Percentiles rank a stretch among this genome's conserved stretches.
phyloP scores from a whole-genome alignment of 2,113 vertebrate species.

The Myanophis thanlyinensis region DNA sequence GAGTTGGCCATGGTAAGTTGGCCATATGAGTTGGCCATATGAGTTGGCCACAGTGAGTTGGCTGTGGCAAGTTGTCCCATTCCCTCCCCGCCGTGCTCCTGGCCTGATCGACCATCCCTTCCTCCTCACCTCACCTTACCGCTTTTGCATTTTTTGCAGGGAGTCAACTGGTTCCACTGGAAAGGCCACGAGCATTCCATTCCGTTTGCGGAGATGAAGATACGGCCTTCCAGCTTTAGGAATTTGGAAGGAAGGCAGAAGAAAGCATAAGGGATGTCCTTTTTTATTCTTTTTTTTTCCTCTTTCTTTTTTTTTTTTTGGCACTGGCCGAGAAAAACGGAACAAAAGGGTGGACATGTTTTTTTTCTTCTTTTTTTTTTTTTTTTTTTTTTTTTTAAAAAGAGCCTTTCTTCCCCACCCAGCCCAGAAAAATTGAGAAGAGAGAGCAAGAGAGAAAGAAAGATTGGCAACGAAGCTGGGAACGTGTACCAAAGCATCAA shows the following conservation, averaged over 20 bases:
- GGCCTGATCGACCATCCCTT: too few species aligned
- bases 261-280: slow-evolving; percentile 75
- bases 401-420: background rate
- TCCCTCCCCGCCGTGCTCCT: too few species aligned
- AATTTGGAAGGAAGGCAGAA: slow-evolving; percentile 94
- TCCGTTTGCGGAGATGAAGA: slow-evolving; percentile 96
- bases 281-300: background rate
- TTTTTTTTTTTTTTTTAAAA: background rate
- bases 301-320: background rate
- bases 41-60: too few species aligned
- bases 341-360: background rate
- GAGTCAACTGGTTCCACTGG: slow-evolving; percentile 99
- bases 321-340: slow-evolving; percentile 11
- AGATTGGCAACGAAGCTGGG: slow-evolving; percentile 25
- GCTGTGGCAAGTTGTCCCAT: too few species aligned
- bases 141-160: slow-evolving; percentile 65
- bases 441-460: background rate
- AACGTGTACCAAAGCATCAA: slow-evolving; percentile 55
- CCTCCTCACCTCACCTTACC: too few species aligned
- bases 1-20: too few species aligned
- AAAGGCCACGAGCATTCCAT: slow-evolving; percentile 97
- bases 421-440: slow-evolving; percentile 9
- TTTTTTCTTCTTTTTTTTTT: background rate
- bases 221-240: slow-evolving; percentile 92
- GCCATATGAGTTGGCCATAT: too few species aligned